Evolutionary conservation across 2,113 vertebrate species (phyloP).

Genomic region (Heloderma charlesbogerti): DNA sequence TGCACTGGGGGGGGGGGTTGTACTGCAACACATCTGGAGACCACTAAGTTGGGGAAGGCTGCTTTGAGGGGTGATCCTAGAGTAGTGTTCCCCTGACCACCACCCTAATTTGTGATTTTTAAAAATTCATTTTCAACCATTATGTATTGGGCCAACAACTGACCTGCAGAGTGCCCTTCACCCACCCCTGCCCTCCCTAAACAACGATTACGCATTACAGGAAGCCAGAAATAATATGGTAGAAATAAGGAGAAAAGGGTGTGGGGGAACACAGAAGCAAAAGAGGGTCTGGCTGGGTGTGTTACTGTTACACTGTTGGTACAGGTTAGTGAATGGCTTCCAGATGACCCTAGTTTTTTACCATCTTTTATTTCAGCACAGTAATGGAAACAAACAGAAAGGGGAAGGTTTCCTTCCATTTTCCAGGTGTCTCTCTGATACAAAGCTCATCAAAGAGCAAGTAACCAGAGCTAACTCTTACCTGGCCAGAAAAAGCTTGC

Average conservation of each 20-base stretch:
- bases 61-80: not conserved
- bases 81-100: not conserved
- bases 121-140: too few relatives aligned
- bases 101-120: too few relatives aligned
- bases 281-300: not conserved
- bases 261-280: not conserved
- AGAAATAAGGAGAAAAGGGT: not conserved
- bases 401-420: not conserved
- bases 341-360: not conserved
- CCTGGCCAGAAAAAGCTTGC: too few relatives aligned
- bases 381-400: not conserved
- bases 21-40: not conserved
- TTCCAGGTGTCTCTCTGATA: not conserved
- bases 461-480: not conserved
- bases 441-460: not conserved
- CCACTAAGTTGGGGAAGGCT: not conserved
- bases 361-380: not conserved
- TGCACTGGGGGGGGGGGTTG: not conserved
- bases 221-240: not conserved
- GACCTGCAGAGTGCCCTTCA: not conserved
- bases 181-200: not conserved
- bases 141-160: not conserved
- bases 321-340: not conserved
- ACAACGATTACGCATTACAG: not conserved
- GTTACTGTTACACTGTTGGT: not conserved